These are phyloP conservation scores for Sicus ferrugineus DNA, from an alignment of 2,888 invertebrate genomes.

Conservation along the genomic window DNA sequence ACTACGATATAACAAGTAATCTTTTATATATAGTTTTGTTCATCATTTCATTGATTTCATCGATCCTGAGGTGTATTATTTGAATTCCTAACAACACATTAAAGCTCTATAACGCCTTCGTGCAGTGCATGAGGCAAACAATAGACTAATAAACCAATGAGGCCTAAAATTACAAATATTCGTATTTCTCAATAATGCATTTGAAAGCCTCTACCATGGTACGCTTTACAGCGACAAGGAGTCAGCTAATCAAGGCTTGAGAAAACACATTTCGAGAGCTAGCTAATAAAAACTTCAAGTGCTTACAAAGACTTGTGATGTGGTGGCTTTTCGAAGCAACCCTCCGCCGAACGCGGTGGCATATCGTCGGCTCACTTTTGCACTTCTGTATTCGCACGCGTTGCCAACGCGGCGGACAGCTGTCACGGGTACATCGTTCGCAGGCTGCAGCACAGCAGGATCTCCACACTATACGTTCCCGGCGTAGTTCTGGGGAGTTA, in stretches of 20 bases:
- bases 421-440: background rate
- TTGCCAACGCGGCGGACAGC: conserved; percentile 9
- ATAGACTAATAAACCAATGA: too few species aligned
- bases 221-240: too few species aligned
- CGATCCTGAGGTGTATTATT: too few species aligned
- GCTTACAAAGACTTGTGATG: background rate
- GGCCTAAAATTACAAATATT: too few species aligned
- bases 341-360: background rate
- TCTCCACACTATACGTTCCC: background rate
- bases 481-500: conserved; percentile 5
- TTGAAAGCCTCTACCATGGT: too few species aligned
- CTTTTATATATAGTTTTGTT: too few species aligned
- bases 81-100: too few species aligned
- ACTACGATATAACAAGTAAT: too few species aligned
- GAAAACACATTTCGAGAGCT: conserved; percentile 16
- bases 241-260: conserved; percentile 3
- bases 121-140: too few species aligned
- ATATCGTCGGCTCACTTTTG: background rate
- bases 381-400: background rate
- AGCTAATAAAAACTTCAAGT: conserved; percentile 30
- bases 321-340: background rate
- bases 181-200: too few species aligned
- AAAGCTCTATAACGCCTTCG: too few species aligned
- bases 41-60: too few species aligned
- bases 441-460: background rate